Percentiles rank a stretch among this genome's conserved stretches.
Conservation (phyloP, 2,888 invertebrate genomes). For the Phengaris arion region DNA sequence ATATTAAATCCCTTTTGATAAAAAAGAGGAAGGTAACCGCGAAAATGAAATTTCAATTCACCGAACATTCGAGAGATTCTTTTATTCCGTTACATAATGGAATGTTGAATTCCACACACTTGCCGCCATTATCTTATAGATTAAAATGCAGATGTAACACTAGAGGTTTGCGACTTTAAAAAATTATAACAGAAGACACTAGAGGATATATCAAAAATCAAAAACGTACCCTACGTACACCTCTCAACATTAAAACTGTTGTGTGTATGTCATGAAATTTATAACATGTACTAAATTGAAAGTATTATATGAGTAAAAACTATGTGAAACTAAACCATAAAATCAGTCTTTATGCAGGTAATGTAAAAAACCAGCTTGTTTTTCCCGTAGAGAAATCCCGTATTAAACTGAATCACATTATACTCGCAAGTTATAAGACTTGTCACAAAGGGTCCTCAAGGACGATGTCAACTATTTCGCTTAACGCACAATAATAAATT, state of each 20-base stretch:
- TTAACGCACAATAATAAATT: conserved; percentile 12
- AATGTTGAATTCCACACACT: conserved; percentile 51
- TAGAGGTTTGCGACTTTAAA: neutral
- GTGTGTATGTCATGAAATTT: too few relatives aligned
- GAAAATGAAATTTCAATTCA: conserved; percentile 45
- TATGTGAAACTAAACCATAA: too few relatives aligned
- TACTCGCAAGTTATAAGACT: neutral
- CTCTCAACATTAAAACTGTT: too few relatives aligned
- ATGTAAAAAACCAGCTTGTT: neutral
- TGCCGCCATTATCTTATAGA: conserved; percentile 40
- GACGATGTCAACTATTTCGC: conserved; percentile 15
- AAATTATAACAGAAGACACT: neutral
- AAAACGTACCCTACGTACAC: neutral
- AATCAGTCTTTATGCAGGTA: neutral
- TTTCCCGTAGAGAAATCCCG: neutral
- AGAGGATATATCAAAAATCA: neutral
- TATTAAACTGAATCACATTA: conserved; percentile 8
- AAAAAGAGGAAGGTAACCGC: conserved; percentile 36
- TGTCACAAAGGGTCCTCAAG: conserved; percentile 11
- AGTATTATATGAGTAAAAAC: too few relatives aligned
- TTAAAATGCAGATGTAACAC: conserved; percentile 32
- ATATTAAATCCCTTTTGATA: conserved; percentile 25
- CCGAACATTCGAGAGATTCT: conserved; percentile 52
- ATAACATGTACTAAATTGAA: too few relatives aligned
- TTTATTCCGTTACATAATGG: conserved; percentile 61